Percentiles rank a stretch among this genome's conserved stretches.
These are phyloP conservation scores for Molossus alvarezi DNA, from an alignment of 2,797 vertebrate genomes.

Conservation along the genomic window DNA sequence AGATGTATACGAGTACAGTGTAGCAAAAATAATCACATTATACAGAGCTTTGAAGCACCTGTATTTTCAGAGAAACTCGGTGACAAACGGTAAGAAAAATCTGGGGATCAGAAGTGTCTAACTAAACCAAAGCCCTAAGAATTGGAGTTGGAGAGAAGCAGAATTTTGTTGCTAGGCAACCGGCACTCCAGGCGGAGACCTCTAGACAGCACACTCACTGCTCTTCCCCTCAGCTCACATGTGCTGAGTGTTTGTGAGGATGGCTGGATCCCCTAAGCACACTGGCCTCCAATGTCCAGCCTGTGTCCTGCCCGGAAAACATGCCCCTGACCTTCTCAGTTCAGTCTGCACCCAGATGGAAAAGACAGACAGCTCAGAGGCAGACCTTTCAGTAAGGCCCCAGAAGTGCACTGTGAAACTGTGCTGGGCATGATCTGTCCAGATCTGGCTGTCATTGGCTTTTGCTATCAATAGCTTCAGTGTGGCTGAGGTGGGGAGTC, in stretches of 20 bases:
- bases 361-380: conserved; percentile 57
- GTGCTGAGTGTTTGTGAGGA: conserved; percentile 30
- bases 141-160: conserved; percentile 47
- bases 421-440: background rate
- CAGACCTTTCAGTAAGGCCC: conserved; percentile 15
- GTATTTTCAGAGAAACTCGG: conserved; percentile 3
- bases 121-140: conserved; percentile 47
- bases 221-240: background rate
- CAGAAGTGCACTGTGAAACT: background rate
- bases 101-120: conserved; percentile 33
- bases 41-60: background rate
- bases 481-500: background rate
- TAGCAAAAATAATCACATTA: conserved; percentile 43
- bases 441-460: conserved; percentile 48
- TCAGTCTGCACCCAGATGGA: conserved; percentile 1
- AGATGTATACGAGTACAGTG: background rate
- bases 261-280: background rate
- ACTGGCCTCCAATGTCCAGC: background rate
- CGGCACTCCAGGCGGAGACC: conserved; percentile 30
- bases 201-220: background rate
- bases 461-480: conserved; percentile 21
- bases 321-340: conserved; percentile 7
- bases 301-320: background rate
- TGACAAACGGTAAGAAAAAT: conserved; percentile 35
- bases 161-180: conserved; percentile 80